phyloP scores from a whole-genome alignment of 2,113 vertebrate genomes.

The Sylvietta virens region DNA sequence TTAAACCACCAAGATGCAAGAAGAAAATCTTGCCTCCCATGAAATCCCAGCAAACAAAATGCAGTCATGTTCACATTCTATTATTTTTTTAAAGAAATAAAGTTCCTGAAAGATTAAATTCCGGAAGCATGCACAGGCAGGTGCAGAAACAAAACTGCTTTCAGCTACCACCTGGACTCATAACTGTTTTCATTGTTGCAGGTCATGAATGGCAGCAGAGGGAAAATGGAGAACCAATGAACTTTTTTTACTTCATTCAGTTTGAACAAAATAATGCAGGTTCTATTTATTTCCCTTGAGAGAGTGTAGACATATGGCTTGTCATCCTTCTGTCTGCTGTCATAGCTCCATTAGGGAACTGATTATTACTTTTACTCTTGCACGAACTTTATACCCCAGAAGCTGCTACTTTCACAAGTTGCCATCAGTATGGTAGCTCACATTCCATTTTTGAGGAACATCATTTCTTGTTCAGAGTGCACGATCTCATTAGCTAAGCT shows the following conservation, averaged over 20 bases:
- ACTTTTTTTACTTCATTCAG: neutral
- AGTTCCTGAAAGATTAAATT: conserved; percentile 12
- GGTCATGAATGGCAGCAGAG: neutral
- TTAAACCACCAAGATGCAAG: neutral
- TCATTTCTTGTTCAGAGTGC: neutral
- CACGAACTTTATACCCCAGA: neutral
- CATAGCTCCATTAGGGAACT: neutral
- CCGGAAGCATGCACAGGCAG: neutral
- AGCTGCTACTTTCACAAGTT: neutral
- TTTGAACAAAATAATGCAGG: neutral
- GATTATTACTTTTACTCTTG: neutral
- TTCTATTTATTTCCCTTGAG: neutral
- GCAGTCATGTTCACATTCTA: neutral
- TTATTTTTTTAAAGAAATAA: neutral
- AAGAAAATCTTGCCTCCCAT: neutral
- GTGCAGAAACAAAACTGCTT: neutral
- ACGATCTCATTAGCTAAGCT: neutral
- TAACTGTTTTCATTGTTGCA: neutral
- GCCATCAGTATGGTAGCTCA: neutral
- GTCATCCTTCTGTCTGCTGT: neutral
- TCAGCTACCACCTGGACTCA: conserved; percentile 1
- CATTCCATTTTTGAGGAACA: neutral
- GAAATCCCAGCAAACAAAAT: neutral
- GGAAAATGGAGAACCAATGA: neutral
- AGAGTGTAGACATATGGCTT: neutral